Evolutionary conservation across 2,888 invertebrate species (phyloP), one percentile per base, ranked within the genome.

Genomic region (Caenorhabditis zanzibari): DNA sequence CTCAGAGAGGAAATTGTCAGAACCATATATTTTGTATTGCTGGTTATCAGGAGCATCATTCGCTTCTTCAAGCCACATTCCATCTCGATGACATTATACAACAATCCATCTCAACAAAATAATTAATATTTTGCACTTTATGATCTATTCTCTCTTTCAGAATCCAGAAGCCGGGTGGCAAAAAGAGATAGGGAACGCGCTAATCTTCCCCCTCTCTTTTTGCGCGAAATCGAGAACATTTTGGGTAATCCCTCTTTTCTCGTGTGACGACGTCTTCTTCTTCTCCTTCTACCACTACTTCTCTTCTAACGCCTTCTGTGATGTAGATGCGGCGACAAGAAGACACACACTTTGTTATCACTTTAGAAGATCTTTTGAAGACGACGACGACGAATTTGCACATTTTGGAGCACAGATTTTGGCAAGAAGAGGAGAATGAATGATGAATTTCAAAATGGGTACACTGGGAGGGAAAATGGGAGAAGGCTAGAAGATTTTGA

Each of bases 311-410:
- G 47, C 72, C 59, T 49, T 72, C 72, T 72, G 72, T 72, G 72
- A 24, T 72, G 72, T 59, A 72, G 72, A 72, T 72, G 72, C 79
- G 79, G 79, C 79, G 71, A 79, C 79, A 79, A 71, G 79, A 71
- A 66, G 68, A 68, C 69, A 63, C 69, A 24, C 54, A 79, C 69
- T 79, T 63, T 64, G 66, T 81, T 81, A 81, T 81, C 81, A 81
- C 73, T 72, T 44, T 22, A n/a, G 12, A 59, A 52, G 63, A 80
- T 80, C 80, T 80, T 61, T 77, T 58, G 35, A 14, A 63, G 38
- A 71, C 47, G 28, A 61, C 26, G 71, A 56, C 49, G 49, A 66
- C 68, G 81, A 74, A 74, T 81, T 81, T 74, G 69, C 81, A 72
- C 79, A 79, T 79, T 77, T 69, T 47, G 47, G 52, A 66, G 66